These are phyloP conservation scores for Heteromyza rotundicornis DNA, from an alignment of 2,888 invertebrate genomes.

Conservation along the genomic window DNA sequence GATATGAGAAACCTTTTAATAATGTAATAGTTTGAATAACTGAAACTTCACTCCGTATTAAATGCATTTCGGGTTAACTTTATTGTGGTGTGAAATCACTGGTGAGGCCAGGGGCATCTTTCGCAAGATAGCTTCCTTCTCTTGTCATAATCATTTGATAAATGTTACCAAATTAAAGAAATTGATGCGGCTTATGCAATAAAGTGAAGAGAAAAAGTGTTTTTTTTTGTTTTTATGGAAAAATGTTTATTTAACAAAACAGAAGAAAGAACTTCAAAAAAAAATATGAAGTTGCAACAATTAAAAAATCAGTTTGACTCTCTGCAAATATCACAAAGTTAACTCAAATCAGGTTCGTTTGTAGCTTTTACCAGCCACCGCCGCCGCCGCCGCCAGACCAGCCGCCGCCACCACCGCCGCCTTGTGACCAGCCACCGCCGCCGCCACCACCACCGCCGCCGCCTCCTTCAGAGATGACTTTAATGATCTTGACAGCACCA, in stretches of 20 bases:
- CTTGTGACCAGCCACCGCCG: conserved; percentile 15
- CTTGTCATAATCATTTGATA: too few relatives aligned
- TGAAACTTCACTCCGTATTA: too few relatives aligned
- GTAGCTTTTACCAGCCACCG: conserved; percentile 10
- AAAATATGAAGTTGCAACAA: neutral
- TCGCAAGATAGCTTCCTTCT: too few relatives aligned
- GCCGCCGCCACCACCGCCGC: conserved; percentile 15
- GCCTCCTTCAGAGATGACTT: conserved; percentile 29
- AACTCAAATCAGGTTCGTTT: neutral
- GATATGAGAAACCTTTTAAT: too few relatives aligned
- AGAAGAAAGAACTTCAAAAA: neutral
- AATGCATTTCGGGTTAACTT: too few relatives aligned
- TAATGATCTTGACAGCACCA: conserved; percentile 28
- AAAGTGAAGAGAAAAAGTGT: too few relatives aligned
- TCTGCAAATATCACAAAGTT: conserved; percentile 21
- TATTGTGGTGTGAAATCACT: too few relatives aligned
- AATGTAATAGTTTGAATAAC: too few relatives aligned
- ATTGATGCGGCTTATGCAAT: too few relatives aligned
- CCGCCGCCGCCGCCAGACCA: conserved; percentile 6
- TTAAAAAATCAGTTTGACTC: conserved; percentile 10
- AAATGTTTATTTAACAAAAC: conserved; percentile 3
- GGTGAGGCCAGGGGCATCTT: too few relatives aligned
- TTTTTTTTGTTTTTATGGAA: neutral
- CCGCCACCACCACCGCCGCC: conserved; percentile 25
- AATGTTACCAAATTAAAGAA: too few relatives aligned